Base-by-base conservation (phyloP, 2,113 vertebrate species). In the Equus przewalskii region DNA sequence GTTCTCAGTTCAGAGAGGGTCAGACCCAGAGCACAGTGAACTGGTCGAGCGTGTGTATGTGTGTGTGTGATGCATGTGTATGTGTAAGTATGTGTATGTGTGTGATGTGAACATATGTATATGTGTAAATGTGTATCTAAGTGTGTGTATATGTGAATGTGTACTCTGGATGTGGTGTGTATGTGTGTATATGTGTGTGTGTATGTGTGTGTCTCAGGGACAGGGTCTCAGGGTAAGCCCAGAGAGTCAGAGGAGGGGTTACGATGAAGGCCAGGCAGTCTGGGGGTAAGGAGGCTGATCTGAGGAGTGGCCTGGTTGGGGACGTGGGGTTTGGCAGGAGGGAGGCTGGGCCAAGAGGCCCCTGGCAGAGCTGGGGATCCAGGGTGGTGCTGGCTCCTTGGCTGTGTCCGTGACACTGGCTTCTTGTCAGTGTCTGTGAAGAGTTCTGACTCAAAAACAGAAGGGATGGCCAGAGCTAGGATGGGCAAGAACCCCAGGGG, bases 321-420 rank as follows among this genome's bases (percentile, higher is more conserved):
- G 33, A 26, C 5, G 0, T 1, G 33, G 33, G 46, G 30, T 33
- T n/a, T 0, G 0, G 36, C 24, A 41, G 46, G 46, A 16, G 11
- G 18, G 33, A 85, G 41, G 26, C 26, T 41, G 70, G 13, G 6
- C 26, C 19, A 3, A 1, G 24, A 5, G 60, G 54, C 22, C 86
- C 4, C 2, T 6, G 54, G 33, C 78, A 76, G 54, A 24, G 7
- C 64, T 1, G 5, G 26, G 22, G 36, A 41, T 41, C 36, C 36
- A 41, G 36, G 36, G 36, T 41, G 36, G 36, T 41, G 30, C 69
- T 16, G 67, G 67, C 67, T 70, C 18, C 67, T 36, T 0, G 22
- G 79, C 15, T 41, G 56, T 3, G 41, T 82, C 56, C 21, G 3
- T 0, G 0, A 16, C 36, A 21, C 69, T 16, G 67, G 67, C 67